Percentiles rank a stretch among this genome's conserved stretches.
phyloP scores from a whole-genome alignment of 1,140 invertebrate species.

The Pseudoatta argentina region DNA sequence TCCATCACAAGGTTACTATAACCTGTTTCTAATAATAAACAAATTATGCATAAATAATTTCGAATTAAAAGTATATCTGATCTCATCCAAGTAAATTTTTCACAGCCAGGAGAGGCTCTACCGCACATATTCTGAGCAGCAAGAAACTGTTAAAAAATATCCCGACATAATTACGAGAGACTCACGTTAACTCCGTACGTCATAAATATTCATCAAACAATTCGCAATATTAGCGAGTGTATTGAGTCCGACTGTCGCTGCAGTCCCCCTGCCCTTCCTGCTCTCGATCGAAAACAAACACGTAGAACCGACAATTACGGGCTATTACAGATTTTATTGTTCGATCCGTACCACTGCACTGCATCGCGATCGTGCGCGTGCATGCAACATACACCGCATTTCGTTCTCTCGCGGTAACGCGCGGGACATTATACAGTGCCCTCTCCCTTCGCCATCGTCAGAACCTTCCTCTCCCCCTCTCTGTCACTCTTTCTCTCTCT shows the following conservation, averaged over 20 bases:
- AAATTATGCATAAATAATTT: background rate
- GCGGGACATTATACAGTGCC: conserved; percentile 83
- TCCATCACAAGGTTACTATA: background rate
- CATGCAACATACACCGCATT: conserved; percentile 69
- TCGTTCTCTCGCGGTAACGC: conserved; percentile 76
- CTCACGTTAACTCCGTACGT: conserved; percentile 16
- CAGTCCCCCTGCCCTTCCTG: background rate
- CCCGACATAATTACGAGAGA: conserved; percentile 16
- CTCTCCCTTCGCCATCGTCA: conserved; percentile 52
- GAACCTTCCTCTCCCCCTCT: background rate
- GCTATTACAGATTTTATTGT: conserved; percentile 75
- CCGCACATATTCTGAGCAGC: background rate
- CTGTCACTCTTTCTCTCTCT: background rate
- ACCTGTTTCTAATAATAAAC: background rate
- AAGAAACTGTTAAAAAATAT: conserved; percentile 8
- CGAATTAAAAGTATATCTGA: background rate
- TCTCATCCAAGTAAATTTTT: background rate
- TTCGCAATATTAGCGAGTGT: conserved; percentile 44
- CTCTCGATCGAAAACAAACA: conserved; percentile 56
- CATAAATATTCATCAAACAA: conserved; percentile 56
- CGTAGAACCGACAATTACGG: conserved; percentile 64
- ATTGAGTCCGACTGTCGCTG: conserved; percentile 37
- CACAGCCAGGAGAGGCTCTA: no score
- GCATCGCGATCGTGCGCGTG: conserved; percentile 20
- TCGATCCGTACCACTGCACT: conserved; percentile 48